These are phyloP conservation scores for Myotis daubentonii DNA, from an alignment of 2,797 vertebrate genomes.

Conservation along the genomic window DNA sequence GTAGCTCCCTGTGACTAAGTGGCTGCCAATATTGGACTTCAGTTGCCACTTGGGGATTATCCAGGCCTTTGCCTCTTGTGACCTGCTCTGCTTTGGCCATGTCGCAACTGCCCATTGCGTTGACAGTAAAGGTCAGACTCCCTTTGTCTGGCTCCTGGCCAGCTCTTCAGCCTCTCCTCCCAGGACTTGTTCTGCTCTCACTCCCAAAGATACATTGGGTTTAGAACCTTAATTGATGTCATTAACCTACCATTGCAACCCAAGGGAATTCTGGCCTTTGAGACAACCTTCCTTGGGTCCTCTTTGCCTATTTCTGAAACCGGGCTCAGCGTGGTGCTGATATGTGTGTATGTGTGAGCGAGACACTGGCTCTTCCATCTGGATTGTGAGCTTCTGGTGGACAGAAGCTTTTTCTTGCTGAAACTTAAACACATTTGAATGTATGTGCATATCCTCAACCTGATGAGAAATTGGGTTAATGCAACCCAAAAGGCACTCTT, in stretches of 20 bases:
- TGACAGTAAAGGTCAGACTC: background rate
- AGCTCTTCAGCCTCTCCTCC: background rate
- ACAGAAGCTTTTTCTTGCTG: background rate
- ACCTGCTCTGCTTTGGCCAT: constrained; percentile 31
- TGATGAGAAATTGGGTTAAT: background rate
- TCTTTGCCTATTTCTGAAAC: background rate
- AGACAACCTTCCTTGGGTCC: background rate
- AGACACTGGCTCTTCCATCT: background rate
- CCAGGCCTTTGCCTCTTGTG: constrained; percentile 38
- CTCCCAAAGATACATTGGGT: background rate
- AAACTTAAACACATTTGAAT: background rate
- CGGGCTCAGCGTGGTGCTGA: background rate
- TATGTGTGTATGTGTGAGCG: background rate
- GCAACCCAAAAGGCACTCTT: background rate
- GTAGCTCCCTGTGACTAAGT: constrained; percentile 3
- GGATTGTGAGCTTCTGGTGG: background rate
- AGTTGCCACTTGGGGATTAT: background rate
- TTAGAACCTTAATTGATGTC: background rate
- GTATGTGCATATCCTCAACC: rapidly evolving
- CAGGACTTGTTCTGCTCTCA: background rate
- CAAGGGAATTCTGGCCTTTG: background rate
- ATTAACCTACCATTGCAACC: background rate
- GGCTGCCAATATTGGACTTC: background rate
- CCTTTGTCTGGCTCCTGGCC: background rate
- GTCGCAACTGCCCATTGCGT: background rate